phyloP scores from a whole-genome alignment of 2,113 vertebrate species.

The Gadus macrocephalus region DNA sequence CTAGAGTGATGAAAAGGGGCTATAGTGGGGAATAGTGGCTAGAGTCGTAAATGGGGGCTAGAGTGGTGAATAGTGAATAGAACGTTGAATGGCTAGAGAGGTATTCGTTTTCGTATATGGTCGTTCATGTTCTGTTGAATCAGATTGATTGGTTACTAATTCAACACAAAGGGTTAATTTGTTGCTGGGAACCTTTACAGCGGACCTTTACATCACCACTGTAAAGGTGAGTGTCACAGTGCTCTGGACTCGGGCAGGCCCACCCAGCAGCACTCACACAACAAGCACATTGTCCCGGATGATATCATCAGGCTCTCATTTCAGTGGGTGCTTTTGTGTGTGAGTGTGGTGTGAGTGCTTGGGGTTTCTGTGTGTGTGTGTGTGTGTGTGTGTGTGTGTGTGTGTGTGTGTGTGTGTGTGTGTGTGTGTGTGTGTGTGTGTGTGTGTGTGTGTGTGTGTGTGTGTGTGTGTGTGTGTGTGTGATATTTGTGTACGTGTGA shows the following conservation, averaged over 20 bases:
- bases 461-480: neutral
- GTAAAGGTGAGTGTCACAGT: constrained; percentile 17
- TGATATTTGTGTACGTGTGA: neutral
- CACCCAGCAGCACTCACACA: constrained; percentile 48
- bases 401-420: neutral
- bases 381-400: constrained; percentile 3
- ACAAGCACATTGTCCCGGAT: constrained; percentile 46
- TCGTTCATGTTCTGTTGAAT: too few species aligned
- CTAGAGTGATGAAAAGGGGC: too few species aligned
- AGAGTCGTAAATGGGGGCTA: too few species aligned
- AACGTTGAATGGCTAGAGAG: too few species aligned
- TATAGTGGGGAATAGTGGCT: too few species aligned
- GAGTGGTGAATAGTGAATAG: too few species aligned
- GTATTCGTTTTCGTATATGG: too few species aligned
- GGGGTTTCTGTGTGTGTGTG: neutral
- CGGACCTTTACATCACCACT: too few species aligned
- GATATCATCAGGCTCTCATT: constrained; percentile 45
- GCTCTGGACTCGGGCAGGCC: constrained; percentile 20
- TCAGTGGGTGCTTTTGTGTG: constrained; percentile 11
- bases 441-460: neutral
- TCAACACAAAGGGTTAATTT: too few species aligned
- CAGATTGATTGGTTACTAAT: too few species aligned
- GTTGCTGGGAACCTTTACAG: too few species aligned
- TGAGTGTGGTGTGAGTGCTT: neutral
- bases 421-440: neutral